Evolutionary conservation across 2,797 vertebrate genomes (phyloP), one percentile per base, ranked within the genome.

Genomic region (Ctenochaetus hawaiiensis): DNA sequence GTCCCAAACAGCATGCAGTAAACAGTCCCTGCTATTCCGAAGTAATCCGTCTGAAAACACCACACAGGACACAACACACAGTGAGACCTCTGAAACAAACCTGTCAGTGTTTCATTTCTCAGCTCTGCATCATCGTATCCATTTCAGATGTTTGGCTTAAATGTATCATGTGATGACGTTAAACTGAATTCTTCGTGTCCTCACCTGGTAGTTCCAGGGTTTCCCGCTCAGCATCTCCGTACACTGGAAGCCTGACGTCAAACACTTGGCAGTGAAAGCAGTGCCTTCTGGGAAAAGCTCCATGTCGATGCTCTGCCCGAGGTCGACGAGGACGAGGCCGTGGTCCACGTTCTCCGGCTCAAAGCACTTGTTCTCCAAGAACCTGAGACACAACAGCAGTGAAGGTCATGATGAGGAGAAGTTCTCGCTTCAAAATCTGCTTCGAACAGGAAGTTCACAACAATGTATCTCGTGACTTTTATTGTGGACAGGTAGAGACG

Each of bases 271-370:
- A 0, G 95, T 97, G 93, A 99, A 99, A 0, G 89, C 91, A 0
- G 97, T 95, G 90, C 96, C 96, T 80, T 94, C 90, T 0, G 97
- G 97, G 81, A 98, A 99, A 9, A 98, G 94, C 4, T 76, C 89
- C 97, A 99, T 96, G 87, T 99, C 97, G 53, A 99, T 96, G 83
- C 97, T 97, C 93, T 99, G 98, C 0, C 98, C 98, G 48, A 99
- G 83, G 92, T 99, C 98, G 26, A 98, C 94, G 67, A 99, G 93
- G 0, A 96, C 94, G 69, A 99, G 89, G 63, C 97, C 97, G 0
- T 97, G 96, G 77, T 96, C 93, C 23, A 94, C 20, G 59, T 89
- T 88, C 0, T 97, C 96, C 0, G 89, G 67, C 5, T 96, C 92
- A 1, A 96, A 95, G 0, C 82, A 52, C 44, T 89, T 87, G 0